A percentile compares a stretch with the other conserved stretches of the same genome.
Evolutionary conservation across 2,797 vertebrate genomes (phyloP).

Genomic region (Bovichtus diacanthus): DNA sequence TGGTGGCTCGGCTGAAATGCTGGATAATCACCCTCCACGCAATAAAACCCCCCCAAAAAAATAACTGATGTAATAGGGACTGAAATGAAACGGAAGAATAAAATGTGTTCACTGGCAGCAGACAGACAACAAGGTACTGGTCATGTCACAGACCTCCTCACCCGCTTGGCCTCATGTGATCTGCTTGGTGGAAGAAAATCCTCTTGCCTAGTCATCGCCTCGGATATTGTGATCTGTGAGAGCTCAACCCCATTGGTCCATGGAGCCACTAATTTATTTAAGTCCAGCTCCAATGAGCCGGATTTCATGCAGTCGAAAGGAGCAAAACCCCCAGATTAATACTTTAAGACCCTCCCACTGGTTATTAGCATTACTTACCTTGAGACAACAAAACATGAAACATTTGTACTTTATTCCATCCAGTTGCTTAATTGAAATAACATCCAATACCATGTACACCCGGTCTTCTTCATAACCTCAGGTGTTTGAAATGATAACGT

Average conservation of each 20-base stretch:
- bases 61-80: constrained; percentile 47
- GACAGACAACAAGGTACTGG: constrained; percentile 45
- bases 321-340: constrained; percentile 44
- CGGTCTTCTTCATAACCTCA: neutral
- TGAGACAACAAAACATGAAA: constrained; percentile 38
- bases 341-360: constrained; percentile 23
- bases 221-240: constrained; percentile 62
- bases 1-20: constrained; percentile 70
- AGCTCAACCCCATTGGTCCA: constrained; percentile 54
- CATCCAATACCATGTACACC: neutral
- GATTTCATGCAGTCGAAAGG: constrained; percentile 40
- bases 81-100: constrained; percentile 57
- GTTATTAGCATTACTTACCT: constrained; percentile 52
- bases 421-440: neutral
- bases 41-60: constrained; percentile 13
- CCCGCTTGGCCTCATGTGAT: constrained; percentile 43
- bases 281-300: constrained; percentile 46
- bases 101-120: constrained; percentile 45
- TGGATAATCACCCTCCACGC: constrained; percentile 68
- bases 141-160: constrained; percentile 47
- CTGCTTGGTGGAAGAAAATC: constrained; percentile 63
- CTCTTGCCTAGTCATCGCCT: constrained; percentile 63
- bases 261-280: constrained; percentile 53
- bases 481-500: neutral
- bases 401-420: constrained; percentile 5